A percentile compares a stretch with the other conserved stretches of the same genome.
Evolutionary conservation across 1,140 invertebrate genomes (phyloP).

Genomic region (Aphelinus certus): DNA sequence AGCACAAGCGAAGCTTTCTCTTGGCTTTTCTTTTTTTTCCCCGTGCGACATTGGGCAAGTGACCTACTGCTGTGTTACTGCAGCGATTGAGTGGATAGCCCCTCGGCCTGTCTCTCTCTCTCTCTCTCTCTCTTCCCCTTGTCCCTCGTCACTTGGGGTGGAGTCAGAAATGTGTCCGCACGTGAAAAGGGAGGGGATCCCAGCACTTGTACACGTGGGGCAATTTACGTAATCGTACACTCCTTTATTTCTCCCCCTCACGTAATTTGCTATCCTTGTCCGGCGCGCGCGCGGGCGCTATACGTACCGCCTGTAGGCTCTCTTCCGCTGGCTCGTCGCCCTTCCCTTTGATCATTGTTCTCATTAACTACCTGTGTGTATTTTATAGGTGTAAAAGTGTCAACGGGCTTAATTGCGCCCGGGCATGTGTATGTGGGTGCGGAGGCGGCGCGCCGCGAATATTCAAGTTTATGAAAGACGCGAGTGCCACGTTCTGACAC

Average conservation of each 20-base stretch:
- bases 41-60: conserved; percentile 25
- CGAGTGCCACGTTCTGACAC: conserved; percentile 29
- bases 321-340: neutral
- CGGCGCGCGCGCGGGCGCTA: conserved; percentile 24
- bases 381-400: conserved; percentile 31
- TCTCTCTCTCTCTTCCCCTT: conserved; percentile 15
- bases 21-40: too few relatives aligned
- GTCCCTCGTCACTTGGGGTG: conserved; percentile 38
- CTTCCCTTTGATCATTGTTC: conserved; percentile 27
- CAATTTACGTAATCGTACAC: conserved; percentile 43
- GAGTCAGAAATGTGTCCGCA: conserved; percentile 31
- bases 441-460: neutral
- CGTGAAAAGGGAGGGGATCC: conserved; percentile 32
- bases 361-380: conserved; percentile 51
- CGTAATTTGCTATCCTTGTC: conserved; percentile 44
- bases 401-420: neutral
- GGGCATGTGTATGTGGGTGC: neutral
- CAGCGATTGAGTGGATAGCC: conserved; percentile 37
- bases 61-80: conserved; percentile 30
- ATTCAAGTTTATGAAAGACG: conserved; percentile 19
- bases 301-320: too few relatives aligned
- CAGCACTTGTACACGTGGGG: conserved; percentile 31
- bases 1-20: conserved; percentile 1
- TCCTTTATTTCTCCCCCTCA: conserved; percentile 35
- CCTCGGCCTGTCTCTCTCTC: conserved; percentile 6